Evolutionary conservation across 2,113 vertebrate genomes (phyloP).

Genomic region (Cryptomyrus ogoouensis): DNA sequence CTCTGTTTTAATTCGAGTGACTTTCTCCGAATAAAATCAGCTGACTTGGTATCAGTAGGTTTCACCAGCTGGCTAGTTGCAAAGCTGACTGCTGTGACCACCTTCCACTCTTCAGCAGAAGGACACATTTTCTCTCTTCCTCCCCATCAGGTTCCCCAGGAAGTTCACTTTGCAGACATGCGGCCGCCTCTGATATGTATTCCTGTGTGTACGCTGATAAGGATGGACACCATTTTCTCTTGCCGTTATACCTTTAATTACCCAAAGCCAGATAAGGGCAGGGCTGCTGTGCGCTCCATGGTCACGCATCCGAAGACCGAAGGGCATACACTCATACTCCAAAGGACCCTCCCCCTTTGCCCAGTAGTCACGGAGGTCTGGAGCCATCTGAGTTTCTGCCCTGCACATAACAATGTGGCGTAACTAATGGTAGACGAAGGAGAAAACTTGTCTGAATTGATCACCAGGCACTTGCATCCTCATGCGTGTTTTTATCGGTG

Average conservation of each 20-base stretch:
- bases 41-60: neutral
- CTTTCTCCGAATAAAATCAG: neutral
- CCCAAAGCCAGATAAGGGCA: neutral
- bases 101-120: neutral
- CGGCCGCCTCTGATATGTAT: neutral
- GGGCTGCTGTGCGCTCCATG: no score
- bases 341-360: neutral
- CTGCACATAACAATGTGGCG: neutral
- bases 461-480: neutral
- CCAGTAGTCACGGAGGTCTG: neutral
- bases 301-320: neutral
- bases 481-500: neutral
- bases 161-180: neutral
- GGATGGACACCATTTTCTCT: neutral
- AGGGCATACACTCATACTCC: neutral
- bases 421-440: neutral
- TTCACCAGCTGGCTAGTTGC: neutral
- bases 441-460: neutral
- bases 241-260: conserved; percentile 13
- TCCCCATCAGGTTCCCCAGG: neutral
- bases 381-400: neutral
- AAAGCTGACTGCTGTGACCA: neutral
- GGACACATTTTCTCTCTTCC: neutral
- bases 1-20: neutral
- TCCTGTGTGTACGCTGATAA: conserved; percentile 13